These are phyloP conservation scores for Dipodomys stephensi DNA, from an alignment of 2,113 vertebrate genomes.

Conservation along the genomic window DNA sequence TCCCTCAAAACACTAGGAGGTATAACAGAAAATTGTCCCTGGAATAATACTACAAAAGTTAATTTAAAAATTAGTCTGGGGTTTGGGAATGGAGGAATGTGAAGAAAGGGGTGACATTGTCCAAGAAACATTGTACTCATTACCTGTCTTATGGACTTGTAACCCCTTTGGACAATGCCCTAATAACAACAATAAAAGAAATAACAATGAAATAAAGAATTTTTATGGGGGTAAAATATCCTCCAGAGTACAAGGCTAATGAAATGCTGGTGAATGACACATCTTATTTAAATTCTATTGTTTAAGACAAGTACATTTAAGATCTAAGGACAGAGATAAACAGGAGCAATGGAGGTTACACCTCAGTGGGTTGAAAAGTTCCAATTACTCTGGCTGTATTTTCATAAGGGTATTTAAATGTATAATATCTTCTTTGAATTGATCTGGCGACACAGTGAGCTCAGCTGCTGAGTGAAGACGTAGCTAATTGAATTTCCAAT, in stretches of 20 bases:
- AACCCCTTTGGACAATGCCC: too few relatives aligned
- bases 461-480: neutral
- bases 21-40: neutral
- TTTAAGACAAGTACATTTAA: neutral
- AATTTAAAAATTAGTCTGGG: neutral
- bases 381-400: neutral
- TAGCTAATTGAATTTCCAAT: neutral
- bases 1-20: neutral
- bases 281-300: neutral
- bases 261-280: neutral
- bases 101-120: too few relatives aligned
- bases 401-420: slow-evolving; percentile 8
- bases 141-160: too few relatives aligned
- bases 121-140: too few relatives aligned
- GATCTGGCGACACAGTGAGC: neutral
- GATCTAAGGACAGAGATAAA: neutral
- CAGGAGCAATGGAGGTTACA: neutral
- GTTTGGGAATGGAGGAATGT: too few relatives aligned
- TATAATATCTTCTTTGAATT: neutral
- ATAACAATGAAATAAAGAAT: neutral
- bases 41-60: neutral
- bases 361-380: neutral
- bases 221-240: neutral
- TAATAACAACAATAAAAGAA: neutral
- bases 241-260: neutral